Percentiles rank a stretch among this genome's conserved stretches.
Evolutionary conservation across 23 tunicate genomes (phyloP).

Genomic region (Oikopleura albicans): DNA sequence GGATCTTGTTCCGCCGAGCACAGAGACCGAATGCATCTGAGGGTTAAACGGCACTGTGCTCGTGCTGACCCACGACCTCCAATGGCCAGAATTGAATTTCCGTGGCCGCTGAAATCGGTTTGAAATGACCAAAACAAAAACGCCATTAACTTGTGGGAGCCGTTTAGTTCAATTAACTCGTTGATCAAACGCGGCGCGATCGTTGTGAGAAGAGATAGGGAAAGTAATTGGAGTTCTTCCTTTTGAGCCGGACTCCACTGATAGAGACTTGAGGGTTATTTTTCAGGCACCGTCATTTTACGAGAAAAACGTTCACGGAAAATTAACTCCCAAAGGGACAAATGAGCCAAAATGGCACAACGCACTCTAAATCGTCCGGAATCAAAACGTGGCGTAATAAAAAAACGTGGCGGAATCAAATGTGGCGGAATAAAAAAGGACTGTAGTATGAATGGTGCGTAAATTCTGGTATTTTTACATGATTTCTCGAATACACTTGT

Average conservation of each 20-base stretch:
- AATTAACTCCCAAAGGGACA: too few relatives aligned
- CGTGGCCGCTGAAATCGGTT: constrained; percentile 37
- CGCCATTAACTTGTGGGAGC: not conserved
- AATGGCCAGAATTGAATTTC: constrained; percentile 49
- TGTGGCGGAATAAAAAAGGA: too few relatives aligned
- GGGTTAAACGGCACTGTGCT: constrained; percentile 59
- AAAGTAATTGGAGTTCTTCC: constrained; percentile 77
- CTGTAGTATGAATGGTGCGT: too few relatives aligned
- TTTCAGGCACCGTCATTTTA: too few relatives aligned
- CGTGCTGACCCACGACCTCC: constrained; percentile 64
- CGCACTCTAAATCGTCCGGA: too few relatives aligned
- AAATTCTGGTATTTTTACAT: too few relatives aligned
- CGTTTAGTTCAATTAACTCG: constrained; percentile 21
- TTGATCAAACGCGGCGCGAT: constrained; percentile 33
- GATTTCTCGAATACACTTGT: not conserved
- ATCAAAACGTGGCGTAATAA: too few relatives aligned
- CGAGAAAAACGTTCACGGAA: too few relatives aligned
- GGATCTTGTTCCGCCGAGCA: not conserved
- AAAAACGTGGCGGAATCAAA: too few relatives aligned
- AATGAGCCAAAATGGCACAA: too few relatives aligned
- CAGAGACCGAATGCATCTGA: constrained; percentile 33
- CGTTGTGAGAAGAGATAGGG: constrained; percentile 44
- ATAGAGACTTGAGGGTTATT: not conserved
- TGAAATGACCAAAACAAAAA: constrained; percentile 23
- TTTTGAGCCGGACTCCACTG: constrained; percentile 73